Evolutionary conservation across 1,140 invertebrate species (phyloP).

Genomic region (Penaeus chinensis): DNA sequence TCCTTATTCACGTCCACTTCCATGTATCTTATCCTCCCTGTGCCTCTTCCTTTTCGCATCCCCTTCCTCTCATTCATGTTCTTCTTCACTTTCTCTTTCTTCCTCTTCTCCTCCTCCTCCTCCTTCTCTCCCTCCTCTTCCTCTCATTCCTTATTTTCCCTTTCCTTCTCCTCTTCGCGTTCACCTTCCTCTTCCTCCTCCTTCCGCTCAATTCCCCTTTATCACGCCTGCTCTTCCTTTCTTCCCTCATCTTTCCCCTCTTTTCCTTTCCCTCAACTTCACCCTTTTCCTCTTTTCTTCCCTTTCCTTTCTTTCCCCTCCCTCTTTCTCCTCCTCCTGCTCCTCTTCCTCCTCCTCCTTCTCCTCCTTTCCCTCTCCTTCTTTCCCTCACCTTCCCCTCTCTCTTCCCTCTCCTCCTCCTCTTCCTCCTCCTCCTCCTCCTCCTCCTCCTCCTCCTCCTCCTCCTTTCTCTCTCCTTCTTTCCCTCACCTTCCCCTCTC

Average conservation of each 20-base stretch:
- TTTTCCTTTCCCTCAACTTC: too few species aligned
- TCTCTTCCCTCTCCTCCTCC: too few species aligned
- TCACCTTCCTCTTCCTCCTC: background rate
- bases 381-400: too few species aligned
- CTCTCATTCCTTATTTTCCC: background rate
- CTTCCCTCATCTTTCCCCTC: background rate
- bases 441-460: background rate
- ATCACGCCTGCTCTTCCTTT: background rate
- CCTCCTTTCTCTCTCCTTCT: background rate
- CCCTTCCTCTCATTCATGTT: too few species aligned
- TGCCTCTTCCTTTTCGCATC: too few species aligned
- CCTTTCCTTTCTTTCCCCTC: background rate
- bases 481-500: background rate
- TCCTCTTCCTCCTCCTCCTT: background rate
- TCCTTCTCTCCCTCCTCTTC: background rate
- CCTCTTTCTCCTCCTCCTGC: background rate
- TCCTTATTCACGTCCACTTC: too few species aligned
- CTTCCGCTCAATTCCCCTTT: background rate
- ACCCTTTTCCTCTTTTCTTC: background rate
- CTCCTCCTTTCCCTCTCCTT: too few species aligned
- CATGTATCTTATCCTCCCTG: too few species aligned
- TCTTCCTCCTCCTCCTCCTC: too few species aligned
- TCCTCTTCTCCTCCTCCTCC: too few species aligned
- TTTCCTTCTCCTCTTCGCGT: background rate
- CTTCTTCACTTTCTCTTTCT: too few species aligned